Conservation (phyloP, 2,888 invertebrate species). For the Acheta domesticus region DNA sequence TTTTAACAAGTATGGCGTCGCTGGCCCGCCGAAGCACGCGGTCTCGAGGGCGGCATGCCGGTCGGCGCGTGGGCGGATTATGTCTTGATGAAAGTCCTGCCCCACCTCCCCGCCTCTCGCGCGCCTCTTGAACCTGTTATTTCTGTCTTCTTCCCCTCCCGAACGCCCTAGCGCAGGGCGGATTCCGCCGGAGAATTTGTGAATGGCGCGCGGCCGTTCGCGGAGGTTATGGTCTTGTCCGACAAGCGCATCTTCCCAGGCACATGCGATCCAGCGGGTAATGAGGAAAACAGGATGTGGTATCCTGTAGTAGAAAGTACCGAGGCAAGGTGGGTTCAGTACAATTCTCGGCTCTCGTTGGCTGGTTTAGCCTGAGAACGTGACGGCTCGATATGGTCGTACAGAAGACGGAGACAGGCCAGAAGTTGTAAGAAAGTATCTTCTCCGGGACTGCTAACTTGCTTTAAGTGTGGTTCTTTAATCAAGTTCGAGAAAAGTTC, state of each 20-base stretch:
- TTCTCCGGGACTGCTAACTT: too few relatives aligned
- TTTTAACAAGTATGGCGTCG: not conserved
- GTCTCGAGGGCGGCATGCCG: not conserved
- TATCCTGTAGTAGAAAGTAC: not conserved
- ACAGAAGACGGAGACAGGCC: too few relatives aligned
- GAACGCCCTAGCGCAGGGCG: not conserved
- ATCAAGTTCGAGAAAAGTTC: too few relatives aligned
- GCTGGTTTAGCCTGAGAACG: too few relatives aligned
- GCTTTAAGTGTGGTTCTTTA: too few relatives aligned
- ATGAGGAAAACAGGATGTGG: not conserved
- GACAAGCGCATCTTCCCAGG: not conserved
- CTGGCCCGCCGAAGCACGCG: not conserved
- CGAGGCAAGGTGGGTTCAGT: not conserved
- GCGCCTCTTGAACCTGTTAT: not conserved
- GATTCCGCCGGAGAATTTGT: not conserved
- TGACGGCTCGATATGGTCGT: too few relatives aligned
- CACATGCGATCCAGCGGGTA: not conserved
- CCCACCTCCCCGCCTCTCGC: not conserved
- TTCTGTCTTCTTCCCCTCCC: not conserved
- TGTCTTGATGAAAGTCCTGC: constrained; percentile 1
- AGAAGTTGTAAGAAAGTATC: too few relatives aligned
- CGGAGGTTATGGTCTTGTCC: not conserved
- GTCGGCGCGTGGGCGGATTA: not conserved
- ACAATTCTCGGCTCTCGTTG: not conserved
- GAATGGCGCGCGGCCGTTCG: not conserved